These are phyloP conservation scores for Catalaphyllia jardinei DNA, from an alignment of 64 coral and sea anemone species.

Conservation along the genomic window DNA sequence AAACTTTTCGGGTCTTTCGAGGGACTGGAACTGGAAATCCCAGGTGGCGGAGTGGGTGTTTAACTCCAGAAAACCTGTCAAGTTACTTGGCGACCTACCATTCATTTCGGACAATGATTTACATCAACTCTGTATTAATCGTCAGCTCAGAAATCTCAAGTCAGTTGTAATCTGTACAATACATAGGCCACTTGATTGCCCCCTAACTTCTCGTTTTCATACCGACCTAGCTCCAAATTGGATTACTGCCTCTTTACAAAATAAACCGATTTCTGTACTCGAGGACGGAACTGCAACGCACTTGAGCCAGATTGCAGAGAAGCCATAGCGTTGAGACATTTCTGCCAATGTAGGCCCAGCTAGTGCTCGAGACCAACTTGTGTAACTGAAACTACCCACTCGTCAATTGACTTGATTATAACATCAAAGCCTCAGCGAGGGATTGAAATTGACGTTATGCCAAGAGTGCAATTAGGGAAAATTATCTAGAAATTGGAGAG, in stretches of 20 bases:
- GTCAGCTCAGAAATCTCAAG: conserved; percentile 48
- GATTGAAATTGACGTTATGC: background rate
- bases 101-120: conserved; percentile 35
- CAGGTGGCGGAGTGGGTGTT: conserved; percentile 53
- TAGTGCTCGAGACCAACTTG: background rate
- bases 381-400: background rate
- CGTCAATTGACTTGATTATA: background rate
- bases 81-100: conserved; percentile 47
- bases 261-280: conserved; percentile 55
- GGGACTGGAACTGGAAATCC: background rate
- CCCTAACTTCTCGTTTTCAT: conserved; percentile 27
- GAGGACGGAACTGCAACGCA: conserved; percentile 36
- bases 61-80: conserved; percentile 36
- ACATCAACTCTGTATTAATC: conserved; percentile 58
- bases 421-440: background rate
- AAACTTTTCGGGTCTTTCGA: too few relatives aligned
- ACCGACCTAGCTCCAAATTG: conserved; percentile 32
- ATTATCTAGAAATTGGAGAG: too few relatives aligned
- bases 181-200: conserved; percentile 49
- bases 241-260: conserved; percentile 23
- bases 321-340: background rate
- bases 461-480: background rate
- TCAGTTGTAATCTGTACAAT: conserved; percentile 50
- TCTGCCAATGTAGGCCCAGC: background rate
- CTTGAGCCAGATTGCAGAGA: background rate